Percentiles rank a stretch among this genome's conserved stretches.
phyloP scores from a whole-genome alignment of 2,797 vertebrate genomes.

The Platyrinchus mystaceus region DNA sequence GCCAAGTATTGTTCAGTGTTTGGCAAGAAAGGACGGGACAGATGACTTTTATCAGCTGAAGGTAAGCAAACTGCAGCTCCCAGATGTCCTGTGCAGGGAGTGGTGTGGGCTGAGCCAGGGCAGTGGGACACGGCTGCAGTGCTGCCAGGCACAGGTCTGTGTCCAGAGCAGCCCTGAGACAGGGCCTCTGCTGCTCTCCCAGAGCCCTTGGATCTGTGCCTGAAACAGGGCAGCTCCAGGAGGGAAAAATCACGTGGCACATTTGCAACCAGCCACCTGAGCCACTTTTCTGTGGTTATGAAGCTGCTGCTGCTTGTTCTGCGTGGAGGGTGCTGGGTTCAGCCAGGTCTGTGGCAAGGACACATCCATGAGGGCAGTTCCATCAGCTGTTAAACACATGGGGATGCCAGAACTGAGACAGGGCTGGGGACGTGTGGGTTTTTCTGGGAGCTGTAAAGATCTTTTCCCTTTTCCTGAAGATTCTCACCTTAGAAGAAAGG shows the following conservation, averaged over 20 bases:
- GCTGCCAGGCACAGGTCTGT: neutral
- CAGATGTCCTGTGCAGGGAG: neutral
- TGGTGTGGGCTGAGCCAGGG: neutral
- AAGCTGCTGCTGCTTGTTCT: neutral
- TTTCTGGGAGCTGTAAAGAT: neutral
- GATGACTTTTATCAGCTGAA: slow-evolving; percentile 99
- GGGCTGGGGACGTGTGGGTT: neutral
- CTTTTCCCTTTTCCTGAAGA: slow-evolving; percentile 77
- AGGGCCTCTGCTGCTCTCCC: neutral
- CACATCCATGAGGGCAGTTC: neutral
- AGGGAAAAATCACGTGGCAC: neutral
- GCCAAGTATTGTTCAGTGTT: slow-evolving; percentile 97
- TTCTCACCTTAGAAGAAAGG: slow-evolving; percentile 95
- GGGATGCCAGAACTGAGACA: neutral
- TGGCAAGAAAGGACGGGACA: slow-evolving; percentile 98
- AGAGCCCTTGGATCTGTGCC: neutral
- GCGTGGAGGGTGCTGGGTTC: neutral
- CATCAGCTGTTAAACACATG: neutral
- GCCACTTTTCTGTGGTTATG: neutral
- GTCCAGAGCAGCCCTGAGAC: neutral
- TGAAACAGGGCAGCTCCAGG: neutral
- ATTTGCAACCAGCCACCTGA: neutral
- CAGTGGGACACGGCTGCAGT: neutral
- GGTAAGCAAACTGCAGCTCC: slow-evolving; percentile 77
- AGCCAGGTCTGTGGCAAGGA: neutral